A percentile compares a stretch with the other conserved stretches of the same genome.
These are phyloP conservation scores for Jacana jacana DNA, from an alignment of 2,113 vertebrate genomes.

Conservation along the genomic window DNA sequence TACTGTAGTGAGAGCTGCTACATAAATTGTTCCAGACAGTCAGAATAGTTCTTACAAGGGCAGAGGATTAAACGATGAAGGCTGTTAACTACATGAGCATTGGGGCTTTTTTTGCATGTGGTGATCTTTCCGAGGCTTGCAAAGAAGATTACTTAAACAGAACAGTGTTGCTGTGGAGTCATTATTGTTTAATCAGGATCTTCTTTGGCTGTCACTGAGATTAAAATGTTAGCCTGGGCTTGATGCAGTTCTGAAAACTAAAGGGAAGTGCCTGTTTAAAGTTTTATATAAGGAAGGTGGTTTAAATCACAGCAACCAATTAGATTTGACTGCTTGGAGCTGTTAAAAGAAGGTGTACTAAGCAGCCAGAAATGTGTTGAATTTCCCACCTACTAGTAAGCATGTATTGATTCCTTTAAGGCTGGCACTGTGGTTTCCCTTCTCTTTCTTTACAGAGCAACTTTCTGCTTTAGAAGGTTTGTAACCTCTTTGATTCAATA, in stretches of 20 bases:
- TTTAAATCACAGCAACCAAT: constrained; percentile 5
- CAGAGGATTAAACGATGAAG: constrained; percentile 37
- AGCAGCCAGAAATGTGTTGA: constrained; percentile 15
- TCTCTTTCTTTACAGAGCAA: neutral
- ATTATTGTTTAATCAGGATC: constrained; percentile 45
- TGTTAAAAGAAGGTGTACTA: neutral
- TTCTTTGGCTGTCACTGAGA: constrained; percentile 15
- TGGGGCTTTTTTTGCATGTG: neutral
- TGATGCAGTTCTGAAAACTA: neutral
- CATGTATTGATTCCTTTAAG: constrained; percentile 32
- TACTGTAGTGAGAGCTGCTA: constrained; percentile 1
- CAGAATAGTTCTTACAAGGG: neutral
- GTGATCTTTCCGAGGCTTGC: neutral
- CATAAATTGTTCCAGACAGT: constrained; percentile 19
- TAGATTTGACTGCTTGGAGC: neutral
- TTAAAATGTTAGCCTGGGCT: constrained; percentile 1
- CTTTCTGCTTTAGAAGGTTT: neutral
- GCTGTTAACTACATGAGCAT: neutral
- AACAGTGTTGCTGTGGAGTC: neutral
- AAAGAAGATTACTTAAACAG: constrained; percentile 41
- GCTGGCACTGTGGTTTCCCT: constrained; percentile 3
- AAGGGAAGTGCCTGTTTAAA: neutral
- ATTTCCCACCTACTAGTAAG: constrained; percentile 44
- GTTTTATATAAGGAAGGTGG: neutral
- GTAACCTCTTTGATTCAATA: neutral